Conservation (phyloP, 2,113 vertebrate genomes). For the Carettochelys insculpta region DNA sequence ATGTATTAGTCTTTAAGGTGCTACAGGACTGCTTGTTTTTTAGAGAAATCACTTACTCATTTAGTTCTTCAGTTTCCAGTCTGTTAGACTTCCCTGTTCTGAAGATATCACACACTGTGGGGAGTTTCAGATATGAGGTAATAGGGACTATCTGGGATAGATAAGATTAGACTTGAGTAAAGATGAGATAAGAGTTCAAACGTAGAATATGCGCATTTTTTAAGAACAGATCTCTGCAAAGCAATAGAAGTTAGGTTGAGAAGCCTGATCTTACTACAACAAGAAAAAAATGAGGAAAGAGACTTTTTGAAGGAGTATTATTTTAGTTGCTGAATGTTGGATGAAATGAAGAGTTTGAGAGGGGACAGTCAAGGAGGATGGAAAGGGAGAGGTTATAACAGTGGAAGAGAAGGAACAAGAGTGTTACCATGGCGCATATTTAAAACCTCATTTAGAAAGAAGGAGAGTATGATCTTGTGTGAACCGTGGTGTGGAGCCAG, state of each 20-base stretch:
- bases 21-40: too few species aligned
- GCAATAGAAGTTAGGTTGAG: neutral
- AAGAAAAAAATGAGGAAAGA: neutral
- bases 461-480: neutral
- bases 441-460: neutral
- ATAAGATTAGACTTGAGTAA: neutral
- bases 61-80: neutral
- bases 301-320: neutral
- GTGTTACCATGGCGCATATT: fast-evolving
- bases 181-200: neutral
- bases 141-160: neutral
- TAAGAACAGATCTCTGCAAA: neutral
- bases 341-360: neutral
- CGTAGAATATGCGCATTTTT: neutral
- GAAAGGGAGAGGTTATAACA: neutral
- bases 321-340: neutral
- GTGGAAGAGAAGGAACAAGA: neutral
- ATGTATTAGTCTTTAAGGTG: too few species aligned
- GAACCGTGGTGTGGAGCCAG: neutral
- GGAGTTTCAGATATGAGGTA: neutral
- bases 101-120: neutral
- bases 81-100: neutral
- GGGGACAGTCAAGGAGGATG: neutral
- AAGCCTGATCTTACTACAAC: neutral
- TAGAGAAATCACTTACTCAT: neutral